Percentiles rank a stretch among this genome's conserved stretches.
Conservation (phyloP, 2,888 invertebrate genomes). For the Arctia plantaginis region DNA sequence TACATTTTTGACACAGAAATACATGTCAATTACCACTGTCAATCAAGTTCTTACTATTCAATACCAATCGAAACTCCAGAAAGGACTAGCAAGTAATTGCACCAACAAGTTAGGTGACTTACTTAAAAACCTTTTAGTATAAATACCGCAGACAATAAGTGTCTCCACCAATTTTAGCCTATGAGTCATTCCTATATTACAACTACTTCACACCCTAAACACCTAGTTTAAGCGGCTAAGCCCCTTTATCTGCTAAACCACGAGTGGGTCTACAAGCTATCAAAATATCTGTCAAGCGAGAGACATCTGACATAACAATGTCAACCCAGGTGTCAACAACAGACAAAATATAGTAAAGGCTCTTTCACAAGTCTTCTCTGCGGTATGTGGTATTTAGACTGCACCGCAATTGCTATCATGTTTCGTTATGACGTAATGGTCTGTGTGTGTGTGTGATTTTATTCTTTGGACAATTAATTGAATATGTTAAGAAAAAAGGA, state of each 20-base stretch:
- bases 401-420: slow-evolving; percentile 47
- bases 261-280: slow-evolving; percentile 57
- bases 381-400: slow-evolving; percentile 51
- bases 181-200: slow-evolving; percentile 7
- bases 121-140: slow-evolving; percentile 6
- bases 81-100: neutral
- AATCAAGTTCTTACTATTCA: neutral
- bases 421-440: slow-evolving; percentile 52
- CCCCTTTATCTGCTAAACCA: slow-evolving; percentile 69
- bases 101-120: slow-evolving; percentile 23
- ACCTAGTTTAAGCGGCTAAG: slow-evolving; percentile 49
- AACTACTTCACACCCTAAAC: slow-evolving; percentile 13
- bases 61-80: neutral
- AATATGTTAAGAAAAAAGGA: neutral
- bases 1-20: neutral
- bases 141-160: neutral
- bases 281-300: slow-evolving; percentile 64
- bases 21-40: neutral
- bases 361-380: slow-evolving; percentile 58
- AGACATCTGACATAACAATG: slow-evolving; percentile 43
- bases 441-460: slow-evolving; percentile 43
- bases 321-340: slow-evolving; percentile 38
- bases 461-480: slow-evolving; percentile 41
- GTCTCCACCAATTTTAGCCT: neutral
- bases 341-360: slow-evolving; percentile 51